phyloP scores from a whole-genome alignment of 2,888 invertebrate genomes.

The Archaeoteleia sp. region DNA sequence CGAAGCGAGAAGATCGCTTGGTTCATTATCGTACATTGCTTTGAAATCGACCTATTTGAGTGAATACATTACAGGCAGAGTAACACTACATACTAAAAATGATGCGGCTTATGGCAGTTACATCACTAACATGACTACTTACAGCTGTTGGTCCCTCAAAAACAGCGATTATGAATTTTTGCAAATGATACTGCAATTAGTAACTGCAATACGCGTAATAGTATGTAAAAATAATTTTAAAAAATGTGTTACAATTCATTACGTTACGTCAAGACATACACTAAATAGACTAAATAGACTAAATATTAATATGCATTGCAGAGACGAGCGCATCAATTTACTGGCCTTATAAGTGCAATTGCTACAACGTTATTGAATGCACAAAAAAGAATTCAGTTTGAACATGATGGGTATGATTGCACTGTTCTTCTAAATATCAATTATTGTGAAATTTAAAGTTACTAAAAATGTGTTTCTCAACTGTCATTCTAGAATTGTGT shows the following conservation, averaged over 20 bases:
- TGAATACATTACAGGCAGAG: constrained; percentile 67
- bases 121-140: constrained; percentile 65
- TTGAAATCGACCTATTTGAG: constrained; percentile 65
- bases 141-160: constrained; percentile 63
- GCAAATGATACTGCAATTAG: constrained; percentile 66
- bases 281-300: constrained; percentile 5
- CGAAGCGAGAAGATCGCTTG: constrained; percentile 68
- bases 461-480: constrained; percentile 7
- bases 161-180: constrained; percentile 65
- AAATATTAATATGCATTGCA: constrained; percentile 47
- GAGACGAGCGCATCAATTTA: constrained; percentile 72
- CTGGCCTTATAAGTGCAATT: constrained; percentile 68
- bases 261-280: constrained; percentile 10
- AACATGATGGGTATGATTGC: constrained; percentile 60
- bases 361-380: constrained; percentile 63
- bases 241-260: constrained; percentile 7
- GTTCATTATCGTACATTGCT: constrained; percentile 62
- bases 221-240: constrained; percentile 56
- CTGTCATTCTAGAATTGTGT: constrained; percentile 60
- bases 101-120: constrained; percentile 62
- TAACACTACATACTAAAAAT: constrained; percentile 51
- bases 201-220: constrained; percentile 63
- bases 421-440: constrained; percentile 11
- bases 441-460: not conserved
- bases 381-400: constrained; percentile 62